Base-by-base conservation (phyloP, 2,113 vertebrate species). In the Columbina picui region DNA sequence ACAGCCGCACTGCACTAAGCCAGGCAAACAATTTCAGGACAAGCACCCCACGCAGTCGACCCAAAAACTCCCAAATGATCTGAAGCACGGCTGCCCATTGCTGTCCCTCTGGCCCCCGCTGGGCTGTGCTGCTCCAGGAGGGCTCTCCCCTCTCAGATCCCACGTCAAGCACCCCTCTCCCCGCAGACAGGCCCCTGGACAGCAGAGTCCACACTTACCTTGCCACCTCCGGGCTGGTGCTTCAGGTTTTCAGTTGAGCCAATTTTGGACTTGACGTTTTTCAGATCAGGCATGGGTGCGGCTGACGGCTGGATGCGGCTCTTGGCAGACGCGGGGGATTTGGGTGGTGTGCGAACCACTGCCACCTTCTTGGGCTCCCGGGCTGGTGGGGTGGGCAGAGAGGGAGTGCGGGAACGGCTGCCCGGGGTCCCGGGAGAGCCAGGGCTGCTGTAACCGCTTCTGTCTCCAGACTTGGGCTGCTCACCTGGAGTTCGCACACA, bases 221-320 rank as follows among this genome's bases (percentile, higher is more conserved):
- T 99, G 75, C 99, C 99, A 1, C 99, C 99, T 92, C 99, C 99
- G 0, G 99, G 99, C 97, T 99, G 99, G 96, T 99, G 98, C 75
- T 99, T 99, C 64, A 99, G 98, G 98, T 99, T 99, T 1, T 99
- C 99, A 0, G 98, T 99, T 65, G 99, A 99, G 89, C 99, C 99
- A 1, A 99, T 99, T 98, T 99, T 99, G 96, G 99, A 99, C 89
- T 92, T 98, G 88, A 99, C 97, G 3, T 98, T 98, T 96, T 99
- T 99, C 94, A 99, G 98, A 96, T 99, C 99, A 1, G 99, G 99
- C 98, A 99, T 97, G 50, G 99, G 99, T 5, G 97, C 98, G 0
- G 98, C 98, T 1, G 99, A 97, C 0, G 98, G 97, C 96, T 96
- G 98, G n/a, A 97, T 68, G 68, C 99, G 99, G 97, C 95, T 98